Conservation (phyloP, 2,797 vertebrate genomes). For the Adrianichthys oophorus region DNA sequence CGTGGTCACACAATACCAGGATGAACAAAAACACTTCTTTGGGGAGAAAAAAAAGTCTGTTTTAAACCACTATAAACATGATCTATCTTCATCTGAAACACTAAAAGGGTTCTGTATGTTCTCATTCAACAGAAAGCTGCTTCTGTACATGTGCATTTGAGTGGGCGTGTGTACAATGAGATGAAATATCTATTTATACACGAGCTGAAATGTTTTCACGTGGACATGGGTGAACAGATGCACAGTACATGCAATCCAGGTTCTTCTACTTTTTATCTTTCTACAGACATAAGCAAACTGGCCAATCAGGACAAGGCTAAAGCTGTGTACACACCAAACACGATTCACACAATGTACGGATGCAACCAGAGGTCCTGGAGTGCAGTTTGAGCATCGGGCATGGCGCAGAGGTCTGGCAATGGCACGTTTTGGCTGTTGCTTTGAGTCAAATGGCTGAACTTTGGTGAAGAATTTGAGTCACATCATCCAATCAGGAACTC, state of each 20-base stretch:
- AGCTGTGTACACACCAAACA: too few relatives aligned
- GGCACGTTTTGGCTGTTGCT: too few relatives aligned
- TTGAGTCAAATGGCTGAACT: too few relatives aligned
- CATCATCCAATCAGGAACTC: too few relatives aligned
- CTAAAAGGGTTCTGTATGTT: conserved; percentile 38
- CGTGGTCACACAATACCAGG: conserved; percentile 17
- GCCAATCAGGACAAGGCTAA: conserved; percentile 27
- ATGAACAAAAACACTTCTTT: conserved; percentile 11
- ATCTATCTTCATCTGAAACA: conserved; percentile 65
- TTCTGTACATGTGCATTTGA: conserved; percentile 4
- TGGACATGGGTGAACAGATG: conserved; percentile 13
- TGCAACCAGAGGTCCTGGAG: too few relatives aligned
- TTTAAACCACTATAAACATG: conserved; percentile 62
- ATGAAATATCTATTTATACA: conserved; percentile 18
- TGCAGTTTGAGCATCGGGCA: too few relatives aligned
- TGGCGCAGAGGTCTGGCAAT: too few relatives aligned
- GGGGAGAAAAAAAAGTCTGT: conserved; percentile 33
- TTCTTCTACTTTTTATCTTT: conserved; percentile 7
- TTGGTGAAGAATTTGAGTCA: too few relatives aligned
- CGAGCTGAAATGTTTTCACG: conserved; percentile 26
- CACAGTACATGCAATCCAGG: conserved; percentile 15
- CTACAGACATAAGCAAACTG: conserved; percentile 25
- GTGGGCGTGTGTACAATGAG: conserved; percentile 4
- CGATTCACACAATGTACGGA: too few relatives aligned
- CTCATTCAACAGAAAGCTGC: conserved; percentile 25